Base-by-base conservation (phyloP, 2,113 vertebrate species). In the Chitala chitala region DNA sequence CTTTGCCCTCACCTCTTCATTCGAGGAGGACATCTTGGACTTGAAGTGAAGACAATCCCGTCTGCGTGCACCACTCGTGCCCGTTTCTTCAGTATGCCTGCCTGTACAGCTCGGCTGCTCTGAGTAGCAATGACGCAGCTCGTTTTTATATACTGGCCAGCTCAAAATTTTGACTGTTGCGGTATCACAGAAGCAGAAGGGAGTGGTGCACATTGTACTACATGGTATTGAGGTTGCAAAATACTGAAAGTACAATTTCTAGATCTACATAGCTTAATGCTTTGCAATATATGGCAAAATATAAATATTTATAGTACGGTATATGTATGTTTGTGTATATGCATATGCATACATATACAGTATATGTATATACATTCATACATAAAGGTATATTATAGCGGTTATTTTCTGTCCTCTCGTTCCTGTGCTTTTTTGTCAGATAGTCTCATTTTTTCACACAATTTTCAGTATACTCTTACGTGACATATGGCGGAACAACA, bases 21-120 rank as follows among this genome's bases (percentile, higher is more conserved):
- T 93, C 0, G 94, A 95, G 48, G 96, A 99, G 86, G 95, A 97
- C 75, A 80, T 92, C 77, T 85, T 98, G 86, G 96, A 98, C 85
- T 89, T 99, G 81, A 99, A 99, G 86, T 99, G 92, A 96, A 85
- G 87, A 87, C 84, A 89, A 85, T 91, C 87, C 73, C 85, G 79
- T 71, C 72, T 58, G 85, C n/a, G n/a, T n/a, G n/a, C n/a, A n/a
- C n/a, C 83, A 81, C 77, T 75, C 80, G 71, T 72, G 75, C 53
- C 36, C 71, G 65, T 87, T 87, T 86, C 76, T 84, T 72, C 84
- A 84, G 38, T 77, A 79, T 4, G 31, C 55, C 71, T 75, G 76
- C 82, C 78, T 82, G 22, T 42, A 38, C 48, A 36, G 26, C 58
- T 50, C 54, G 22, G 24, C 24, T 36, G 51, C 78, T 79, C 82